A percentile compares a stretch with the other conserved stretches of the same genome.
phyloP scores from a whole-genome alignment of 2,888 invertebrate genomes.

The Acanthosoma haemorrhoidale region DNA sequence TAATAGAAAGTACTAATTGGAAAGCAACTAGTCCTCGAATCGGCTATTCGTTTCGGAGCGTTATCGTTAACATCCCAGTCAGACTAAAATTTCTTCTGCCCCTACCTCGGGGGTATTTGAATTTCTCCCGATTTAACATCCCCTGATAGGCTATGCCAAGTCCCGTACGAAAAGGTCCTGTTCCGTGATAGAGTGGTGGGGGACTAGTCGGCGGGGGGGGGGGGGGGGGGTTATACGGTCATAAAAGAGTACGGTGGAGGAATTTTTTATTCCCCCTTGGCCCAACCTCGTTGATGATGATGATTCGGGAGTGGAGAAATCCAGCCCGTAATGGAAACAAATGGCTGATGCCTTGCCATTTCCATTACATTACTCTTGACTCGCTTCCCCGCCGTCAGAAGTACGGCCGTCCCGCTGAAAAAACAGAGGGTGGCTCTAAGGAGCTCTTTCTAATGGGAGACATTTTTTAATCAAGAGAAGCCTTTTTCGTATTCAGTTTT shows the following conservation, averaged over 20 bases:
- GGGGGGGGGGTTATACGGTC: neutral
- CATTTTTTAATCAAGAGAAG: slow-evolving; percentile 20
- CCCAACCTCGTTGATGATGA: neutral
- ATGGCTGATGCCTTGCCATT: neutral
- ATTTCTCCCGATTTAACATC: no score
- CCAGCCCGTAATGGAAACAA: slow-evolving; percentile 25
- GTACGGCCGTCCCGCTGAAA: neutral
- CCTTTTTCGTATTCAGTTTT: neutral
- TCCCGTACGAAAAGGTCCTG: no score
- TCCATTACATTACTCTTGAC: slow-evolving; percentile 21
- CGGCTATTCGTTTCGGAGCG: no score
- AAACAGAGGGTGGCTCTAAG: neutral
- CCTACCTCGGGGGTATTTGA: no score
- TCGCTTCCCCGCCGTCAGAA: no score
- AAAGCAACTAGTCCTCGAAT: no score
- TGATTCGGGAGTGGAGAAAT: neutral
- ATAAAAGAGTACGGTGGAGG: neutral
- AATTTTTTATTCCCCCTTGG: neutral
- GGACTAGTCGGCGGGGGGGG: no score
- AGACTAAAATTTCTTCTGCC: no score
- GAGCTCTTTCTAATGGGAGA: neutral
- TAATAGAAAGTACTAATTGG: no score
- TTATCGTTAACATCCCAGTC: no score
- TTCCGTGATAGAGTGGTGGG: no score
- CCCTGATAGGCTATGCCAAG: no score